Base-by-base conservation (phyloP, 1,140 invertebrate species). In the Scaptodrosophila lebanonensis region DNA sequence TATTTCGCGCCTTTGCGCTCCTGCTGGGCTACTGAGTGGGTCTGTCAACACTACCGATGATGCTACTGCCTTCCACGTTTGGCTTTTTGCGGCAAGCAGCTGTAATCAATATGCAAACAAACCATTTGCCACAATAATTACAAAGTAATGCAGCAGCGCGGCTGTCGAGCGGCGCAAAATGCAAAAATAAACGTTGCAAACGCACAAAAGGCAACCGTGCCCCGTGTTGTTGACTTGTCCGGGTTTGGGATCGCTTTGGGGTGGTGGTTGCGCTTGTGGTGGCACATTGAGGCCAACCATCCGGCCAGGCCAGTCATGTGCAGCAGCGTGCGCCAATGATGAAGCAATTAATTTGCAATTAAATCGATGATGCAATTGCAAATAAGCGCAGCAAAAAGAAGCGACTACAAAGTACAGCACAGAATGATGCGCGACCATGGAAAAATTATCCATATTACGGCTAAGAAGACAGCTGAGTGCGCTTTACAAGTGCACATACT, bases 321-420 rank as follows among this genome's bases (percentile, higher is more conserved):
- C 51, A 15, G 62, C 44, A 50, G 54, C 63, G 59, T 64, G 58
- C 47, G 66, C 70, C 70, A 83, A 79, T 83, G 72, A 84, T 79
- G 82, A 76, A 84, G 82, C 82, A 83, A 84, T 84, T 84, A 84
- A 84, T 84, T 84, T 84, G 67, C 75, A 84, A 84, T 84, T 84
- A 84, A 79, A 84, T 79, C 60, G 82, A 83, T 75, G 71, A 75
- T 75, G 65, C 71, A 75, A 75, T 69, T 75, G 71, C 71, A 75
- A 75, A 75, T 75, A 75, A 75, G 71, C 61, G 71, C 63, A 58
- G 35, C 40, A 56, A 57, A 73, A 69, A 58, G 51, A 59, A 63
- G 58, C 69, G 45, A 66, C 45, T 54, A 45, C 45, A 73, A 67
- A 67, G 43, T 67, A 58, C 50, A 56, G 32, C 39, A 20, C 12